These are phyloP conservation scores for Drosophila saltans DNA, from an alignment of 1,140 invertebrate genomes.

Conservation along the genomic window DNA sequence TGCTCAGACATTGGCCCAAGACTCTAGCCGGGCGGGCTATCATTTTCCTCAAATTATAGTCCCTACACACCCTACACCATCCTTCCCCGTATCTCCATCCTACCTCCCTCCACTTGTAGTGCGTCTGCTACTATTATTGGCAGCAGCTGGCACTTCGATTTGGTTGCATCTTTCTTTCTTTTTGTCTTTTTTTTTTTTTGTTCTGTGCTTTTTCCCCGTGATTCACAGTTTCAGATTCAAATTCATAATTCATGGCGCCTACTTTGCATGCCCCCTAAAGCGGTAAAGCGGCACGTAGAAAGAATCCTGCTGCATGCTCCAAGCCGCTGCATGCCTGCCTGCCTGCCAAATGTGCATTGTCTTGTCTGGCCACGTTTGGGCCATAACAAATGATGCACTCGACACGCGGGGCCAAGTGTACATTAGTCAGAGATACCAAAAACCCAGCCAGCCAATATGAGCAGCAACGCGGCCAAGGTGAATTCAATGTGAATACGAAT, in stretches of 20 bases:
- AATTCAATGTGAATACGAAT: slow-evolving; percentile 54
- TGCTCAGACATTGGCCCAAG: slow-evolving; percentile 64
- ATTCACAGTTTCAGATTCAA: slow-evolving; percentile 41
- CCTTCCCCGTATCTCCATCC: neutral
- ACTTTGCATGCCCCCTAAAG: slow-evolving; percentile 61
- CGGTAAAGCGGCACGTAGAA: slow-evolving; percentile 59
- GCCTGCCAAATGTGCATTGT: slow-evolving; percentile 59
- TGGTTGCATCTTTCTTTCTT: slow-evolving; percentile 16
- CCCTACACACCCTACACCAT: slow-evolving; percentile 13
- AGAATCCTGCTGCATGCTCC: slow-evolving; percentile 34
- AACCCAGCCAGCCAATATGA: slow-evolving; percentile 6
- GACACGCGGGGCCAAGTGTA: slow-evolving; percentile 27
- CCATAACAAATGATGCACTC: slow-evolving; percentile 73
- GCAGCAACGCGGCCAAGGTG: slow-evolving; percentile 38
- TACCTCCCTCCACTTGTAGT: neutral
- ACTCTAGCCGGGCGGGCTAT: slow-evolving; percentile 50
- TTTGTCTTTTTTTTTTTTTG: slow-evolving; percentile 14
- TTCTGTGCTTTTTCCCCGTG: neutral
- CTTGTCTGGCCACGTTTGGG: slow-evolving; percentile 70
- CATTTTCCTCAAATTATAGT: slow-evolving; percentile 66
- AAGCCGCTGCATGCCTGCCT: slow-evolving; percentile 33
- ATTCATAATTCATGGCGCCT: slow-evolving; percentile 70
- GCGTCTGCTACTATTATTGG: slow-evolving; percentile 29
- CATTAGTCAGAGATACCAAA: slow-evolving; percentile 6
- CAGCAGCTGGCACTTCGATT: slow-evolving; percentile 51